Evolutionary conservation across 2,113 vertebrate genomes (phyloP), one percentile per base, ranked within the genome.

Genomic region (Alaudala cheleensis): DNA sequence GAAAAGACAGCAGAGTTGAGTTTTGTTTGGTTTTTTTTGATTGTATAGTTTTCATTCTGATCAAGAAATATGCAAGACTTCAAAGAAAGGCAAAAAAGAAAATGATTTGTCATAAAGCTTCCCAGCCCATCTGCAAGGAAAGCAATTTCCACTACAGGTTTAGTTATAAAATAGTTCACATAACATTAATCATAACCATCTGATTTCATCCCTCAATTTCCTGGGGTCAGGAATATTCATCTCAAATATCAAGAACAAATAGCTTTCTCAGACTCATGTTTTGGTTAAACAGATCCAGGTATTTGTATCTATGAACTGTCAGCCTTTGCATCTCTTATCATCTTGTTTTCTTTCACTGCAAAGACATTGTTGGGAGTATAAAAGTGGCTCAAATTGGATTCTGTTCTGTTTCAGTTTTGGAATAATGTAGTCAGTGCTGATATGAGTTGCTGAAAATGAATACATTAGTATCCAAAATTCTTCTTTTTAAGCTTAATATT

Each of bases 131-230:
- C 47, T 76, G 26, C 51, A 83, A 89, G 45, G 26, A 77, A 90
- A 88, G 16, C 34, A 88, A 78, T 86, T 94, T 90, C 64, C n/a
- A 34, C 26, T 81, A 26, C 57, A 81, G 23, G 10, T 60, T 92
- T 78, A 64, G 45, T 58, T 73, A 42, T 50, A 73, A 93, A 93
- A 58, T 70, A 47, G 12, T 70, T 86, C 40, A 6, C 86, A 62
- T 79, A 80, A 14, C 29, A 81, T 90, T 86, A 92, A 88, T 83
- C 53, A 77, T 49, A 47, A 86, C 29, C 29, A 83, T 42, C 42
- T 66, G 71, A 88, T 86, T 86, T 77, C 60, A 73, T 70, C 26
- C 24, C 21, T 83, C 72, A 47, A 0, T 86, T 92, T 81, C 47
- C 47, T 80, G 26, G 13, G 82, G 47, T 94, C 45, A 83, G 62